Evolutionary conservation across 2,797 vertebrate species (phyloP).

Genomic region (Labeo calbasu): DNA sequence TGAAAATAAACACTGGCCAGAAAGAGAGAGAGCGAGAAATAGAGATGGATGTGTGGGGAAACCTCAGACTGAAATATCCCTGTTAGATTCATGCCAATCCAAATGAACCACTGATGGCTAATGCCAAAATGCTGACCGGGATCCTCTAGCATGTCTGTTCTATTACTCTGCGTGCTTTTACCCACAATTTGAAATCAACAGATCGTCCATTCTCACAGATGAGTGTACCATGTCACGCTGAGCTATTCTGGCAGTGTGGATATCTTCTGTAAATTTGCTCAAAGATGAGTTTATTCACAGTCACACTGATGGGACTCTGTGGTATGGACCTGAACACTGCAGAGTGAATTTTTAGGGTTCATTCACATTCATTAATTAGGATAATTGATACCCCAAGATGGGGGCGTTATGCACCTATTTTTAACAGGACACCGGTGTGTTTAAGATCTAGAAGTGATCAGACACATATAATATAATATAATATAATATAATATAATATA

Average conservation of each 20-base stretch:
- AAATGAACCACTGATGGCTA: conserved; percentile 38
- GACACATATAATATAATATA: not conserved
- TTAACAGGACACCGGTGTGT: not conserved
- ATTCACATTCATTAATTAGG: not conserved
- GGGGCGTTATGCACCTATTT: not conserved
- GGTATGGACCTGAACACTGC: not conserved
- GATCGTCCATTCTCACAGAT: conserved; percentile 33
- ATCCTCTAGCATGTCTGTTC: conserved; percentile 39
- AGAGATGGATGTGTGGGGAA: conserved; percentile 55
- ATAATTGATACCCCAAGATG: not conserved
- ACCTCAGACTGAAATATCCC: conserved; percentile 48
- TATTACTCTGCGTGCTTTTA: conserved; percentile 38
- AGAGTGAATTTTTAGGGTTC: not conserved
- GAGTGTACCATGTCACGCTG: conserved; percentile 1
- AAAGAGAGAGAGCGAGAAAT: conserved; percentile 53
- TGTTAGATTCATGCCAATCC: conserved; percentile 28
- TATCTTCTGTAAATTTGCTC: conserved; percentile 31
- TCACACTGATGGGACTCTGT: not conserved
- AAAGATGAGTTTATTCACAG: conserved; percentile 28
- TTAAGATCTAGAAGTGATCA: not conserved
- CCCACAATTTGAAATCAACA: conserved; percentile 33
- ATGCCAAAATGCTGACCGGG: conserved; percentile 39
- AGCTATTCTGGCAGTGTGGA: not conserved
- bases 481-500: too few species aligned
- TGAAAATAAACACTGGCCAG: conserved; percentile 49